Evolutionary conservation across 2,797 vertebrate genomes (phyloP), one percentile per base, ranked within the genome.

Genomic region (Pitangus sulphuratus): DNA sequence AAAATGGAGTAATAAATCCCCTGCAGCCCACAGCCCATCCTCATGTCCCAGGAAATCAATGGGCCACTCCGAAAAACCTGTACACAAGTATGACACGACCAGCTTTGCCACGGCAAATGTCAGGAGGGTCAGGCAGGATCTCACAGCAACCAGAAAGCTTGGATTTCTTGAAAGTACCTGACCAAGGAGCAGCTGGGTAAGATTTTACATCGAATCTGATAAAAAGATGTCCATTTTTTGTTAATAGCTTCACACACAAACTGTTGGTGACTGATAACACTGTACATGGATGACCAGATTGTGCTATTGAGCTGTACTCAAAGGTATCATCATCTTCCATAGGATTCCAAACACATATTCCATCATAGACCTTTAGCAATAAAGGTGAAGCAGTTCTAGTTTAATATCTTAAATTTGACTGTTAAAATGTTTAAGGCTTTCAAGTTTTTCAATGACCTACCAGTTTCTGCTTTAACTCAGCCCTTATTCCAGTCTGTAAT

Each of bases 101-200:
- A 2, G 97, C 98, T 82, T 97, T 99, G 96, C 99, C 99, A 5
- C 92, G 85, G 45, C 98, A 98, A 10, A 98, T 94, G 76, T 97
- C 97, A 0, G 96, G 93, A 89, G 98, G 98, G 70, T 92, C 98
- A 62, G 92, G 97, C 97, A 98, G 97, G 90, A 87, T 98, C 35
- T 96, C 98, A 68, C 98, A 98, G 95, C 97, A 98, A 9, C 98
- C 97, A 11, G 98, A 98, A 93, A 99, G 99, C 98, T 91, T 99
- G 95, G 99, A 99, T 94, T 99, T 99, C 94, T 98, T 99, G 82
- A 98, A 94, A 95, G 99, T 99, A 35, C 99, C 99, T 1, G 99
- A 99, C 60, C 99, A 99, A 96, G 99, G 99, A 86, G 99, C 99
- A 44, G 99, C 99, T 3, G 99, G 99, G 99, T 99, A 98, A 99